These are phyloP conservation scores for Peucedramus taeniatus DNA, from an alignment of 2,113 vertebrate genomes.

Conservation along the genomic window DNA sequence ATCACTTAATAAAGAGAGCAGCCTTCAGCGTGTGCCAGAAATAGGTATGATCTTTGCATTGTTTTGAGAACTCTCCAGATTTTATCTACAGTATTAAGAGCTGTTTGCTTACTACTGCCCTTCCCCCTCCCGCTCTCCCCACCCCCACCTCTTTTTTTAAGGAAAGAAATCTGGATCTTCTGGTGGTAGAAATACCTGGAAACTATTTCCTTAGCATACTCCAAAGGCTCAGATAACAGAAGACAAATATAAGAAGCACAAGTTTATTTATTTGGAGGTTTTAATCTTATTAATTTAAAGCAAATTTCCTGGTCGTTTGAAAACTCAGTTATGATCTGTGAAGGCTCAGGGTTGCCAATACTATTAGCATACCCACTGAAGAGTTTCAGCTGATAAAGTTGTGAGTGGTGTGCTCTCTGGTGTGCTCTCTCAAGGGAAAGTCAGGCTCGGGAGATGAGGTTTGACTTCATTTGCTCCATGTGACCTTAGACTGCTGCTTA, in stretches of 20 bases:
- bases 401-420: background rate
- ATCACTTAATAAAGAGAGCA: background rate
- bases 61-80: background rate
- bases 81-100: background rate
- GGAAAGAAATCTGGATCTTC: background rate
- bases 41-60: background rate
- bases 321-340: background rate
- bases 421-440: constrained; percentile 13
- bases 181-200: background rate
- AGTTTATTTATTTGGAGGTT: background rate
- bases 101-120: background rate
- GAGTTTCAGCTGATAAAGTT: constrained; percentile 32
- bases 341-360: background rate
- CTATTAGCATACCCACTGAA: background rate
- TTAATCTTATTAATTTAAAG: background rate
- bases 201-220: background rate
- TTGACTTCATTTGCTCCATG: constrained; percentile 48
- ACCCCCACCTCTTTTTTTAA: background rate
- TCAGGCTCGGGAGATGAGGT: background rate
- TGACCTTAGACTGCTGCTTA: constrained; percentile 43
- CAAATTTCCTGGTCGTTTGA: background rate
- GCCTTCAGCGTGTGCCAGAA: background rate
- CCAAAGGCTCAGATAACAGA: background rate
- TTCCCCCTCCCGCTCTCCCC: accelerated
- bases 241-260: background rate